Evolutionary conservation across 2,797 vertebrate species (phyloP).

Genomic region (Hippopotamyrus pictus): DNA sequence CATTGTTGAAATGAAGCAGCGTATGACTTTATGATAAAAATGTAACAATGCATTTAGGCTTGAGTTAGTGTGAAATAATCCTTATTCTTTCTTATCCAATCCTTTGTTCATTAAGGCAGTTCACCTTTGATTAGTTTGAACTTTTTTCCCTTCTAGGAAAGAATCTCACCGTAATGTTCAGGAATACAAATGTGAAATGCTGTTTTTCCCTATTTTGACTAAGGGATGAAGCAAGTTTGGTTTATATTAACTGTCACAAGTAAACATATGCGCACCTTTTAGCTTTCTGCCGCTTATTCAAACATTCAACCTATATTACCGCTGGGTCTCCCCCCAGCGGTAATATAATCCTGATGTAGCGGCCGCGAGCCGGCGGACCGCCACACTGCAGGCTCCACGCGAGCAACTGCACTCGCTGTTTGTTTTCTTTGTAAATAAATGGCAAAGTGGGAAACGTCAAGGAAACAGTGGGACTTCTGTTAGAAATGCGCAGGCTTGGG

Average conservation of each 20-base stretch:
- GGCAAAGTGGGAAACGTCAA: conserved; percentile 15
- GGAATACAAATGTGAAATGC: not conserved
- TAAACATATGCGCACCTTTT: not conserved
- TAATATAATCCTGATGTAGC: not conserved
- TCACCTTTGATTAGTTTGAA: not conserved
- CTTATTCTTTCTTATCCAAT: not conserved
- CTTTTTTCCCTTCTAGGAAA: not conserved
- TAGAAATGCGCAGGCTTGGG: conserved; percentile 37
- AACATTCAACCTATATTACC: no score
- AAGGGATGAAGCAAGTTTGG: not conserved
- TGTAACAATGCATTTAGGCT: not conserved
- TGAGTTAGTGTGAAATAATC: not conserved
- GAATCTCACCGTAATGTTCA: not conserved
- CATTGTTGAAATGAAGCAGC: not conserved
- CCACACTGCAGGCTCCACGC: not conserved
- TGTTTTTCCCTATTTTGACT: not conserved
- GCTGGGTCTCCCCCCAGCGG: conserved; percentile 14
- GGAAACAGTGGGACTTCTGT: conserved; percentile 52
- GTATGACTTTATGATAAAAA: not conserved
- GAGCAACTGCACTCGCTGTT: not conserved
- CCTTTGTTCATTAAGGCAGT: not conserved
- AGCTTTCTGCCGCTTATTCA: not conserved
- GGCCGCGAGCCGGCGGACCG: not conserved
- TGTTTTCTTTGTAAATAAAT: conserved; percentile 30
- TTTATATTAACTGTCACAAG: not conserved